A percentile compares a stretch with the other conserved stretches of the same genome.
phyloP scores from a whole-genome alignment of 2,113 vertebrate species.

The Aspidoscelis tigris region DNA sequence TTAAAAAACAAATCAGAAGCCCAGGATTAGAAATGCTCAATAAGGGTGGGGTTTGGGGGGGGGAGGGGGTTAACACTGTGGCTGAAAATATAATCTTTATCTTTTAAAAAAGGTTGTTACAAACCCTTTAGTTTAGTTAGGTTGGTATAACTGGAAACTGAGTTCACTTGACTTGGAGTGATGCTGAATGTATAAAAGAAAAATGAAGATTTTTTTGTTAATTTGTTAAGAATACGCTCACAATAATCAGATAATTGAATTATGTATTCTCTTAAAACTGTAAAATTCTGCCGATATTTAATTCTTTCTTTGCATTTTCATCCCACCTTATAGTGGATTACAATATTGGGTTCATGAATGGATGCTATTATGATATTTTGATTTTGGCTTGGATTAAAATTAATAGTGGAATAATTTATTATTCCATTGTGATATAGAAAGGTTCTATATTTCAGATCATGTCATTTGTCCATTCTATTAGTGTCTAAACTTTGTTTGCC shows the following conservation, averaged over 20 bases:
- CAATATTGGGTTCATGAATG: background rate
- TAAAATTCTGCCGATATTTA: background rate
- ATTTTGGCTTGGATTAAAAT: background rate
- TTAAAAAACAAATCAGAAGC: background rate
- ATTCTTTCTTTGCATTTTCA: no score
- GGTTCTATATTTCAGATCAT: background rate
- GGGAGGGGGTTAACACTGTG: background rate
- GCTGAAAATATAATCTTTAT: background rate
- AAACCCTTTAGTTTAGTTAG: background rate
- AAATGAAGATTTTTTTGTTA: background rate
- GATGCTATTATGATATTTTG: background rate
- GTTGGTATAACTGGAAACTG: background rate
- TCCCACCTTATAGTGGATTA: no score
- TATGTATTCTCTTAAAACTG: background rate
- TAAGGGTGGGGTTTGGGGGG: background rate
- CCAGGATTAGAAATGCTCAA: background rate
- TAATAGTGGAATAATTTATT: no score
- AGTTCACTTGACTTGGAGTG: conserved; percentile 13
- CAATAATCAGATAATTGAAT: background rate
- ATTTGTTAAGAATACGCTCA: background rate
- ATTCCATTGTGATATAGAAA: background rate
- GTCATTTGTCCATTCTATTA: background rate
- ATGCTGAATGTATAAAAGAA: conserved; percentile 18
- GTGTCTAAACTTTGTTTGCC: background rate
- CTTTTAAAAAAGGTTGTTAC: background rate